Conservation (phyloP, 2,113 vertebrate species). For the Ictidomys tridecemlineatus region DNA sequence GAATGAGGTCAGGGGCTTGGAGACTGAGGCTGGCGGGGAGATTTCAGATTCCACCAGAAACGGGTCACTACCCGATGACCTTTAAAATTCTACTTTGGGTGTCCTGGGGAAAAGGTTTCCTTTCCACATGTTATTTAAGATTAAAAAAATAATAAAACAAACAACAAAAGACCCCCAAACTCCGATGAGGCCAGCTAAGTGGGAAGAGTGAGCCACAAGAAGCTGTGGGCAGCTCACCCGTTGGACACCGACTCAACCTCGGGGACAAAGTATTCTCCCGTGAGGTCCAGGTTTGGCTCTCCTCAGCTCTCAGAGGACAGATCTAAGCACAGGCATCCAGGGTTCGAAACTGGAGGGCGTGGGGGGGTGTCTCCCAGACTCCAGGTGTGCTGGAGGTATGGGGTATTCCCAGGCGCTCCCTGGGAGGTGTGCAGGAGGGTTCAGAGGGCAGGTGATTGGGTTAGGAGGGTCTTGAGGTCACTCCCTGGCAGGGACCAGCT, state of each 20-base stretch:
- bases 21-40: not conserved
- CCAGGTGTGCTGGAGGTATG: not conserved
- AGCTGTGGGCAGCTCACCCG: not conserved
- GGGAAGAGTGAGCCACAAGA: not conserved
- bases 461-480: too few species aligned
- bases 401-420: too few species aligned
- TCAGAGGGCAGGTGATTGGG: too few species aligned
- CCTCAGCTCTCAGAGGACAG: not conserved
- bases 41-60: conserved; percentile 6
- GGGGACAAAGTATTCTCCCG: not conserved
- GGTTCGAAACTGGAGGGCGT: not conserved
- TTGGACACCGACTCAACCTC: too few species aligned
- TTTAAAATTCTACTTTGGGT: not conserved
- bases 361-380: not conserved
- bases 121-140: conserved; percentile 13
- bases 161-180: too few species aligned
- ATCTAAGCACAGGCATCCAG: not conserved
- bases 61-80: not conserved
- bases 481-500: too few species aligned
- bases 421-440: too few species aligned
- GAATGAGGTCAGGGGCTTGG: not conserved
- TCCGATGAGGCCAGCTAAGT: not conserved
- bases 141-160: not conserved
- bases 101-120: conserved; percentile 10
- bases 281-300: not conserved